These are phyloP conservation scores for Atta cephalotes DNA, from an alignment of 1,140 invertebrate species.

Conservation along the genomic window DNA sequence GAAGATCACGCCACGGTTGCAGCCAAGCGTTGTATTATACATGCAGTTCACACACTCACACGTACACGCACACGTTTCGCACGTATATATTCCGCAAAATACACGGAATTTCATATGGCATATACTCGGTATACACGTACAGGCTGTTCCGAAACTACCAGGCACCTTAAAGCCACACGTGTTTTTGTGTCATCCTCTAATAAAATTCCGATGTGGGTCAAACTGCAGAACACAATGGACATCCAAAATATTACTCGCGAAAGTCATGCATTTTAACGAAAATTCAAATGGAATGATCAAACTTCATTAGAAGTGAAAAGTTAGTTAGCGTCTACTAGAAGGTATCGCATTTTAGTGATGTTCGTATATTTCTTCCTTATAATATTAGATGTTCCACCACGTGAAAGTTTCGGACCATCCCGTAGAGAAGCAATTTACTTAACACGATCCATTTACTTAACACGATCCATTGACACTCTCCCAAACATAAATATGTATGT, in stretches of 20 bases:
- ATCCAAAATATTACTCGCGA: slow-evolving; percentile 10
- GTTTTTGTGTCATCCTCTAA: background rate
- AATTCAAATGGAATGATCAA: background rate
- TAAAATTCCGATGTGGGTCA: background rate
- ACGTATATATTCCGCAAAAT: slow-evolving; percentile 16
- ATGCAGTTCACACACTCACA: slow-evolving; percentile 29
- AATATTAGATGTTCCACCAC: background rate
- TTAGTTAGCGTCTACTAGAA: slow-evolving; percentile 17
- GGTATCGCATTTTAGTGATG: slow-evolving; percentile 1
- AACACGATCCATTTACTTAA: slow-evolving; percentile 1
- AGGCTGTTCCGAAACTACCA: slow-evolving; percentile 51
- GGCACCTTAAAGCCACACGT: slow-evolving; percentile 5
- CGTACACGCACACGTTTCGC: background rate
- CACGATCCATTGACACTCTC: slow-evolving; percentile 54
- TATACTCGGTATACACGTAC: slow-evolving; percentile 6
- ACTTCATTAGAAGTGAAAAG: background rate
- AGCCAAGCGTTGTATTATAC: background rate
- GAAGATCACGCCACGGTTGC: slow-evolving; percentile 31
- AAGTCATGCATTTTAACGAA: background rate
- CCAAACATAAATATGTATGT: slow-evolving; percentile 68
- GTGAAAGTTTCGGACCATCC: slow-evolving; percentile 50
- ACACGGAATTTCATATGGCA: slow-evolving; percentile 2
- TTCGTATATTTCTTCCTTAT: background rate
- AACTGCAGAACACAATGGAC: slow-evolving; percentile 6
- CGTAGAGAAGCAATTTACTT: slow-evolving; percentile 53